These are phyloP conservation scores for Pachyuromys duprasi DNA, from an alignment of 2,797 vertebrate species.

Conservation along the genomic window DNA sequence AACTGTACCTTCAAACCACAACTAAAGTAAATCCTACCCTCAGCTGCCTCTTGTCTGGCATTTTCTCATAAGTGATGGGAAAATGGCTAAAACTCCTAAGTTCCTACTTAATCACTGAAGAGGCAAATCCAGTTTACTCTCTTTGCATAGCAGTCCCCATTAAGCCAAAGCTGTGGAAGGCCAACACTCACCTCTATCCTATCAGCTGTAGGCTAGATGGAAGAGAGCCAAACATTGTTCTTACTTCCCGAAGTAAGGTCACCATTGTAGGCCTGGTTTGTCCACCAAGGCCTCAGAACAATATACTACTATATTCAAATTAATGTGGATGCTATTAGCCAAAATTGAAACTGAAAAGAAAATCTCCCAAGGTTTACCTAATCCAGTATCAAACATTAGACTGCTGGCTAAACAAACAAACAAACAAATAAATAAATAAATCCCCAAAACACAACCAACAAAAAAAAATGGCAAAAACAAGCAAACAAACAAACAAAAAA, in stretches of 20 bases:
- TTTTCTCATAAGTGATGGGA: background rate
- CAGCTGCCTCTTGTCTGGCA: background rate
- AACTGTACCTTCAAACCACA: background rate
- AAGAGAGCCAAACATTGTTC: background rate
- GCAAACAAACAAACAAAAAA: background rate
- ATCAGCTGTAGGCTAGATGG: background rate
- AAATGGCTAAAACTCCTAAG: background rate
- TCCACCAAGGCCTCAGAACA: background rate
- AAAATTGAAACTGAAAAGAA: slow-evolving; percentile 37
- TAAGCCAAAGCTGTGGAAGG: background rate
- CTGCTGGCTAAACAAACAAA: background rate
- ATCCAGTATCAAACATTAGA: background rate
- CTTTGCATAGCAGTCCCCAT: background rate
- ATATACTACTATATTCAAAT: background rate
- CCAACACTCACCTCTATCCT: too few species aligned
- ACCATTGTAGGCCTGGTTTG: background rate
- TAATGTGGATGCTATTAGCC: background rate
- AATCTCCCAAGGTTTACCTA: background rate
- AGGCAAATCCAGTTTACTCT: background rate
- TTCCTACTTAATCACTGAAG: background rate
- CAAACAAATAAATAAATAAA: background rate
- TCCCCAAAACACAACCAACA: background rate
- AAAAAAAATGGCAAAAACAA: background rate
- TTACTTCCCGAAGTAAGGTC: background rate
- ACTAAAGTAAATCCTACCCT: background rate